Base-by-base conservation (phyloP, 2,113 vertebrate species). In the Anoplopoma fimbria region DNA sequence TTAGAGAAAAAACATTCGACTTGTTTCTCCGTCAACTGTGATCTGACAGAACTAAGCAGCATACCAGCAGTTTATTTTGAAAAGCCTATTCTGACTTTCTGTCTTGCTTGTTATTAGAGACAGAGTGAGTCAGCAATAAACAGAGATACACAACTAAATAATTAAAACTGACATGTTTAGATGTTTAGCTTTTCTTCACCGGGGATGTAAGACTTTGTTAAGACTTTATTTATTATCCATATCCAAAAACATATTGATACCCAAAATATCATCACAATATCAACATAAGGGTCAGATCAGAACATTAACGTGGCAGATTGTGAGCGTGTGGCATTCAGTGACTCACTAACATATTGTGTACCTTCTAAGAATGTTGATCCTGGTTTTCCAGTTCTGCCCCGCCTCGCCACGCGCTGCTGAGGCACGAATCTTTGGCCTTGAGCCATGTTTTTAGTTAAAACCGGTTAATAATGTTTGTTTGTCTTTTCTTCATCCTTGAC, bases 381-480 rank as follows among this genome's bases (percentile, higher is more conserved):
- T 40, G 83, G 83, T 80, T 57, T 84, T 89, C 83, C 79, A 77
- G 81, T 83, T 80, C 23, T 23, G 45, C 68, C 13, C 10, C 34
- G 3, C 58, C 67, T 74, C 69, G 51, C 21, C 9, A 10, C 33
- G 8, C 15, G 9, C 13, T 29, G 45, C 15, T 71, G 14, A 29
- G 51, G 9, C 6, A 53, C 2, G 1, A 53, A 25, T 38, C 15
- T 51, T 45, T 67, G 72, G 65, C 68, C 10, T 5, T 25, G 29
- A 72, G 29, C 62, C 51, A 67, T 31, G 9, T 75, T 53, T 80
- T 27, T 55, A 25, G 47, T 40, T 19, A 13, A 49, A 38, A 78
- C 53, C 10, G 0, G 14, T 36, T n/a, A 21, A 61, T 27, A 25
- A 29, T 27, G 17, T 23, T 42, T 4, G 21, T 31, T 53, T 12